A percentile compares a stretch with the other conserved stretches of the same genome.
Evolutionary conservation across 2,888 invertebrate species (phyloP).

Genomic region (Troides oblongomaculatus): DNA sequence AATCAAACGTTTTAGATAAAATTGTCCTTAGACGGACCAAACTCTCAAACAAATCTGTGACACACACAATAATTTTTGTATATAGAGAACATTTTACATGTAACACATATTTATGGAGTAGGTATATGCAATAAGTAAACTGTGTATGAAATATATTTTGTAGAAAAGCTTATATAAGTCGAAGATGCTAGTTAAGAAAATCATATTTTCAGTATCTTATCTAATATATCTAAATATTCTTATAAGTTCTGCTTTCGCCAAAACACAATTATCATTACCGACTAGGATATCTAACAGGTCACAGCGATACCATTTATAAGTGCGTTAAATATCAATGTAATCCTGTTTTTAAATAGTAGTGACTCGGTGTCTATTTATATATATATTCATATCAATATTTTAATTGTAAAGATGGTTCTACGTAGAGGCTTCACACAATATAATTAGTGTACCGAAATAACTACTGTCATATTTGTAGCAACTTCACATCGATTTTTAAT

Average conservation of each 20-base stretch:
- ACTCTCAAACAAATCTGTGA: constrained; percentile 68
- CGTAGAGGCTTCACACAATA: neutral
- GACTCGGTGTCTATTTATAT: constrained; percentile 23
- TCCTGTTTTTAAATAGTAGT: neutral
- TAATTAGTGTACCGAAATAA: neutral
- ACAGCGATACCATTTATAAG: neutral
- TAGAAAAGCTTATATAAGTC: constrained; percentile 9
- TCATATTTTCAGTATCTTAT: neutral
- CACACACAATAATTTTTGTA: constrained; percentile 76
- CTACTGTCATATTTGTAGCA: neutral
- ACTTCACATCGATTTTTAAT: constrained; percentile 8
- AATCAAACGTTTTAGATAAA: constrained; percentile 25
- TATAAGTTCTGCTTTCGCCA: neutral
- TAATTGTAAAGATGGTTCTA: neutral
- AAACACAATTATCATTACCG: neutral
- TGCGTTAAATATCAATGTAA: neutral
- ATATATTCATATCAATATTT: constrained; percentile 3
- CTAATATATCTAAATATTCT: neutral
- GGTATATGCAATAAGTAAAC: constrained; percentile 47
- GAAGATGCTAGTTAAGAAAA: constrained; percentile 2
- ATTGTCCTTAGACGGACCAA: constrained; percentile 58
- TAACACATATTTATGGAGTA: constrained; percentile 43
- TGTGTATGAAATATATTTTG: constrained; percentile 19
- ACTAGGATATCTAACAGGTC: neutral
- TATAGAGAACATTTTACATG: constrained; percentile 40